Percentiles rank a stretch among this genome's conserved stretches.
These are phyloP conservation scores for Hymenopus coronatus DNA, from an alignment of 2,888 invertebrate species.

Conservation along the genomic window DNA sequence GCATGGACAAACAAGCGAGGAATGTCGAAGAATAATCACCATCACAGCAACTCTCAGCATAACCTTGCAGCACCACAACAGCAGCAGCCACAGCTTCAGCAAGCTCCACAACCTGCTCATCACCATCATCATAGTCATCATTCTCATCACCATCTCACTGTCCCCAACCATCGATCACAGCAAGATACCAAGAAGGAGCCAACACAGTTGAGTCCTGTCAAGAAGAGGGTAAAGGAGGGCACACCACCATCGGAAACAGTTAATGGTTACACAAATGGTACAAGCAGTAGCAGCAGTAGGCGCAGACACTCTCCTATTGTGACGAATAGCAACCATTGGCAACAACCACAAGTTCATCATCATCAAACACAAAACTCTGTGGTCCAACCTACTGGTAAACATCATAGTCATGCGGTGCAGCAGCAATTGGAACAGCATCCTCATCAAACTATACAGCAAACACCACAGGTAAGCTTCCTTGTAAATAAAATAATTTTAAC, in stretches of 20 bases:
- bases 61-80: neutral
- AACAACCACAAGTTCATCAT: constrained; percentile 16
- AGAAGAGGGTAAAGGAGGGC: constrained; percentile 95
- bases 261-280: neutral
- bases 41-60: neutral
- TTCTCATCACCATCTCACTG: constrained; percentile 53
- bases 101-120: constrained; percentile 50
- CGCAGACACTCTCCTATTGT: constrained; percentile 26
- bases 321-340: constrained; percentile 20
- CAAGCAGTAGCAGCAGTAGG: constrained; percentile 22
- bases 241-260: constrained; percentile 65
- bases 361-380: constrained; percentile 48
- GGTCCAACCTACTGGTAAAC: constrained; percentile 70
- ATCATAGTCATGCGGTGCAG: constrained; percentile 54
- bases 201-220: constrained; percentile 91
- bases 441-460: constrained; percentile 41
- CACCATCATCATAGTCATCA: constrained; percentile 40
- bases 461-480: constrained; percentile 36
- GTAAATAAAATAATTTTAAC: neutral
- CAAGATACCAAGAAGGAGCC: constrained; percentile 64
- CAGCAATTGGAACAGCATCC: constrained; percentile 39
- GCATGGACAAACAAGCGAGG: constrained; percentile 26
- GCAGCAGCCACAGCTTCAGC: constrained; percentile 36
- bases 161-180: constrained; percentile 51
- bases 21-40: constrained; percentile 19